phyloP scores from a whole-genome alignment of 2,888 invertebrate species.

The Dolomedes plantarius region DNA sequence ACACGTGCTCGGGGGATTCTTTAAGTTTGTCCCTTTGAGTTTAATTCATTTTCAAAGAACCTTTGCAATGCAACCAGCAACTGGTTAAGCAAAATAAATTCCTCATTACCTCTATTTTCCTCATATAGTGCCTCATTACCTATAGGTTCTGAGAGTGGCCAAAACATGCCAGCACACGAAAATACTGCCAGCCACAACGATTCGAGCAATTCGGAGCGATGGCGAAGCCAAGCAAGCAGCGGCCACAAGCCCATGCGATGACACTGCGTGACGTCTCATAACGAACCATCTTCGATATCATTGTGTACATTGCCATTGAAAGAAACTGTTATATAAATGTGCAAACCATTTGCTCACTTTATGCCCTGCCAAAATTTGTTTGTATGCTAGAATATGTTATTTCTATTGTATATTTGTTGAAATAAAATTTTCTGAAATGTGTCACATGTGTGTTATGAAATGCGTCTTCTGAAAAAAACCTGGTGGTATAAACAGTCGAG shows the following conservation, averaged over 20 bases:
- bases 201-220: constrained; percentile 30
- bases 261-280: constrained; percentile 26
- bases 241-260: constrained; percentile 55
- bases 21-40: no score
- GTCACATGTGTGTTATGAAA: neutral
- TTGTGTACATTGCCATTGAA: constrained; percentile 25
- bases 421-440: neutral
- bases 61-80: no score
- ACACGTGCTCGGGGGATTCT: no score
- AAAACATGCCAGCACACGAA: constrained; percentile 23
- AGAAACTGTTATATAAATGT: constrained; percentile 15
- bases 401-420: constrained; percentile 14
- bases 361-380: constrained; percentile 15
- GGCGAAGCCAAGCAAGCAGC: constrained; percentile 32
- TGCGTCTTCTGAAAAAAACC: no score
- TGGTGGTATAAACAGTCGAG: no score
- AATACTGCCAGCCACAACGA: constrained; percentile 3
- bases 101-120: no score
- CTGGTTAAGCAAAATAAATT: no score
- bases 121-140: no score
- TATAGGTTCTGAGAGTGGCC: constrained; percentile 31
- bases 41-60: no score
- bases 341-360: constrained; percentile 15
- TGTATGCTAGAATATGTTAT: constrained; percentile 14
- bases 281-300: constrained; percentile 9